These are phyloP conservation scores for Spicauda simplicius DNA, from an alignment of 2,888 invertebrate genomes.

Conservation along the genomic window DNA sequence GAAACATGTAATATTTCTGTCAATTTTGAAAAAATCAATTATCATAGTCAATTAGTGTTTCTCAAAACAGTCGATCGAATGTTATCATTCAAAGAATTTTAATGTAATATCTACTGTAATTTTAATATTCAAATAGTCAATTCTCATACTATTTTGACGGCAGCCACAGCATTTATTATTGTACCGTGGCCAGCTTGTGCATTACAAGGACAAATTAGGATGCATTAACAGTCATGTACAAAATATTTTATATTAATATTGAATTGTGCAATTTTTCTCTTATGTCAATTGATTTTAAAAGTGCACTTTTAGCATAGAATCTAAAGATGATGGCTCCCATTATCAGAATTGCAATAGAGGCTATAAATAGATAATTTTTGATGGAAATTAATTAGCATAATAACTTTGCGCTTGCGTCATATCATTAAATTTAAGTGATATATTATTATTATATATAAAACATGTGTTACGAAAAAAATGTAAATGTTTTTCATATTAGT, in stretches of 20 bases:
- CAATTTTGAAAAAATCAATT: conserved; percentile 14
- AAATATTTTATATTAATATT: too few relatives aligned
- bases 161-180: too few relatives aligned
- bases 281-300: too few relatives aligned
- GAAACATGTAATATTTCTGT: neutral
- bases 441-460: conserved; percentile 48
- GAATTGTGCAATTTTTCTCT: too few relatives aligned
- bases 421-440: conserved; percentile 76
- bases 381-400: conserved; percentile 26
- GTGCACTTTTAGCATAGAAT: neutral
- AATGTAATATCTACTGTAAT: neutral
- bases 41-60: neutral
- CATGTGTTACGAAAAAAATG: conserved; percentile 43
- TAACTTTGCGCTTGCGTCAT: conserved; percentile 75
- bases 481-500: conserved; percentile 28
- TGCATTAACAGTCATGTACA: too few relatives aligned
- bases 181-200: too few relatives aligned
- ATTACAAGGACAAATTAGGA: too few relatives aligned
- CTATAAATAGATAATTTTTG: conserved; percentile 24
- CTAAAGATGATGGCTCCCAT: conserved; percentile 10
- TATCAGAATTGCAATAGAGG: conserved; percentile 11
- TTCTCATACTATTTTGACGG: too few relatives aligned
- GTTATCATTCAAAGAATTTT: neutral
- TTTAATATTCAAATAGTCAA: too few relatives aligned
- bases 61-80: neutral